Base-by-base conservation (phyloP, 2,113 vertebrate species). In the Silurus asotus region DNA sequence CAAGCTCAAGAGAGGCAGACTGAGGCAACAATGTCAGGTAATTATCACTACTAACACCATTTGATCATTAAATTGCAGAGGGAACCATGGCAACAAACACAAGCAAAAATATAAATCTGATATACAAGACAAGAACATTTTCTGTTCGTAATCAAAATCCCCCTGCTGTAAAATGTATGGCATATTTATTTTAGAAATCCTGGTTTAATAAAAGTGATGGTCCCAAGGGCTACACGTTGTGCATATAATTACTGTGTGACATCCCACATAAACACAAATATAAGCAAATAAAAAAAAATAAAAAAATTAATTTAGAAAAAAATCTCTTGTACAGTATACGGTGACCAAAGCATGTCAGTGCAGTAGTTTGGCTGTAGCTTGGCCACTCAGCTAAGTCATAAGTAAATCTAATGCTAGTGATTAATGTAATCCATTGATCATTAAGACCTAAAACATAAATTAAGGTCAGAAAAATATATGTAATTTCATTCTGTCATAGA, bases 1-100 rank as follows among this genome's bases (percentile, higher is more conserved):
- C 81, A 19, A 74, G 20, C 19, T 61, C 74, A 23, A 70, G 49
- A 64, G 72, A 76, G 9, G 19, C 19, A 45, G 58, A 20, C 58
- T 28, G 49, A 25, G n/a, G 62, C 83, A 59, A 80, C 69, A 45
- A 65, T 76, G 59, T 59, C 77, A 81, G 85, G 82, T 69, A 79
- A 84, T 89, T 84, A 89, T 84, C 85, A 67, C 79, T 80, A 72
- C 76, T 81, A 59, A 81, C 74, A 83, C 51, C 64, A 82, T 51
- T 61, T 75, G 65, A 78, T 65, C 49, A 58, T 77, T 72, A 84
- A 74, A 86, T 69, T 74, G 75, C 58, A 3, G 70, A 82, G 62
- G 82, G 25, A 84, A 87, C 88, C 82, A 84, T 87, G 64, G 88
- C 69, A 79, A 89, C 85, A 49, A 45, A 9, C 23, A 13, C 64